Evolutionary conservation across 2,888 invertebrate species (phyloP), one percentile per base, ranked within the genome.

Genomic region (Pyrgus malvae): DNA sequence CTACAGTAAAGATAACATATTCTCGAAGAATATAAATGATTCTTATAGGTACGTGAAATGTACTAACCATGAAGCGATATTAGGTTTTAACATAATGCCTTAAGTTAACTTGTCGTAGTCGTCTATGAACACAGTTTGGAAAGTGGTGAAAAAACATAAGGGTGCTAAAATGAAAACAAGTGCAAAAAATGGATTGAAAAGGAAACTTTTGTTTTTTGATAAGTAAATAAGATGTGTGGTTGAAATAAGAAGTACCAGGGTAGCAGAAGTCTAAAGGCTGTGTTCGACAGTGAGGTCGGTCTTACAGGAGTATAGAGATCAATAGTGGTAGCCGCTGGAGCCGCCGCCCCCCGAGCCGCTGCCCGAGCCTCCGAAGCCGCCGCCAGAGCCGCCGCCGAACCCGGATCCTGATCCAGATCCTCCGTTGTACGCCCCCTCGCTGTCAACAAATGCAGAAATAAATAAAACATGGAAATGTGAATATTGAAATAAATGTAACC

Each of bases 341-440:
- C 80, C 73, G 12, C 64, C 63, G 41, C 53, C 55, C 17, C 64
- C 63, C 19, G 58, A 61, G 23, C 54, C 56, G 4, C 56, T 50
- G 8, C 66, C 69, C n/a, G n/a, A n/a, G 8, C 63, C 63, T 9
- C 69, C 70, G 1, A 64, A 65, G 8, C 71, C 69, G 2, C 65
- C 60, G 6, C 65, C 63, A 7, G 57, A 60, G 2, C 68, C 65
- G 0, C 69, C 69, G 1, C 68, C 70, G 79, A 60, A 57, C 2
- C 61, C 16, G 11, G 44, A 37, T 14, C 75, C 72, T 31, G 69
- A 63, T 5, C 72, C 70, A 21, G 67, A 62, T 17, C 80, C 75
- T 17, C 70, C 74, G 60, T 82, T 87, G 71, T 89, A 88, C 1
- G 87, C 77, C 17, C 88, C 87, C 66, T 87, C 88, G 27, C 87